phyloP scores from a whole-genome alignment of 2,888 invertebrate species.

The Corythucha ciliata region DNA sequence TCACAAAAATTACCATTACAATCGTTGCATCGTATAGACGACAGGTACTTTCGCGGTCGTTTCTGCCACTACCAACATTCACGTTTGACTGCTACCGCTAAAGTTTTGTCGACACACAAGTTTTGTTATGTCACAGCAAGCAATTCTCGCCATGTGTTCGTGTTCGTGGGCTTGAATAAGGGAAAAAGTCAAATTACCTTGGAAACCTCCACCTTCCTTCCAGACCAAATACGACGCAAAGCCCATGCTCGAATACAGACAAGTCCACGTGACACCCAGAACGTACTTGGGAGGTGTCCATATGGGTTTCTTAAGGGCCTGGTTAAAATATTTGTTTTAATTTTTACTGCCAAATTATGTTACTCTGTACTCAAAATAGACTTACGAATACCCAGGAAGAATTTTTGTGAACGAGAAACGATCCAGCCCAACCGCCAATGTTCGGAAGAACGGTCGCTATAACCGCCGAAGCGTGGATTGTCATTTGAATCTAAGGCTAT shows the following conservation, averaged over 20 bases:
- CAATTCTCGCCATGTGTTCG: too few relatives aligned
- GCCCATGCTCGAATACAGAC: constrained; percentile 68
- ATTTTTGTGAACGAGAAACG: constrained; percentile 53
- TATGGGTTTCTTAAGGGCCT: constrained; percentile 59
- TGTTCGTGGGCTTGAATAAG: too few relatives aligned
- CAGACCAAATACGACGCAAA: constrained; percentile 75
- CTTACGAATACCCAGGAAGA: constrained; percentile 62
- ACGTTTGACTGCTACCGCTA: too few relatives aligned
- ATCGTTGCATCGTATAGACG: too few relatives aligned
- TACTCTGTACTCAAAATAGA: constrained; percentile 8
- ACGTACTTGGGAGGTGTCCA: constrained; percentile 73
- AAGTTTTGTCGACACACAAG: too few relatives aligned
- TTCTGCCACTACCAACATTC: too few relatives aligned
- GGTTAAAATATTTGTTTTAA: constrained; percentile 19
- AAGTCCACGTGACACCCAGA: constrained; percentile 71
- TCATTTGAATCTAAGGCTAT: too few relatives aligned
- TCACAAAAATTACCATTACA: too few relatives aligned
- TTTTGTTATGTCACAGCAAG: too few relatives aligned
- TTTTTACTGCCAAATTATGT: too few relatives aligned
- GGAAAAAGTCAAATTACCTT: too few relatives aligned
- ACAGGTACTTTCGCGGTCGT: too few relatives aligned
- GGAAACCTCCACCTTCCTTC: constrained; percentile 65
- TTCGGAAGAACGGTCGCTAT: constrained; percentile 48
- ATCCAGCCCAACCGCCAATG: constrained; percentile 58
- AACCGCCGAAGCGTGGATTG: constrained; percentile 9